phyloP scores from a whole-genome alignment of 2,888 invertebrate genomes.

The Amblyjoppa proteus region DNA sequence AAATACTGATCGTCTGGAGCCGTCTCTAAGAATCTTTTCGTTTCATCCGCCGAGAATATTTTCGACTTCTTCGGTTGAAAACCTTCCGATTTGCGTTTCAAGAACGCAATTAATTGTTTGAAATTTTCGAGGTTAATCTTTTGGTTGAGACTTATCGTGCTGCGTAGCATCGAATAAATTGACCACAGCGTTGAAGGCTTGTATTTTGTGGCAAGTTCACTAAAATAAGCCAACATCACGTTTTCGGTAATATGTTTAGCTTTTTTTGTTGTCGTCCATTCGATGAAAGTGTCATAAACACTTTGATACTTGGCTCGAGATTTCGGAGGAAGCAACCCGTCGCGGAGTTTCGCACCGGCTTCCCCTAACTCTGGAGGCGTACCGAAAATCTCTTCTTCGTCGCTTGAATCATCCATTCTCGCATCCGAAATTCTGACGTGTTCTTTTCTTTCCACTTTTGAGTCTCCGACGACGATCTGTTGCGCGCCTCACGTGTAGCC shows the following conservation, averaged over 20 bases:
- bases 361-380: constrained; percentile 37
- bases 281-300: constrained; percentile 36
- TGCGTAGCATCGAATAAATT: constrained; percentile 56
- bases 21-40: constrained; percentile 24
- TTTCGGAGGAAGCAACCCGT: constrained; percentile 30
- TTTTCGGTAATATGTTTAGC: constrained; percentile 24
- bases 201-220: constrained; percentile 34
- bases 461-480: too few species aligned
- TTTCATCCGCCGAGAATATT: constrained; percentile 23
- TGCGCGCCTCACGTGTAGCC: too few species aligned
- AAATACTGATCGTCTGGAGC: constrained; percentile 37
- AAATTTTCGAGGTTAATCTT: constrained; percentile 42
- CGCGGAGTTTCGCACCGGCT: constrained; percentile 10
- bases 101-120: neutral
- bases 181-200: constrained; percentile 47
- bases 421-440: too few species aligned
- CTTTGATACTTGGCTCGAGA: constrained; percentile 28
- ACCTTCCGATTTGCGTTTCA: neutral
- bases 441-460: too few species aligned
- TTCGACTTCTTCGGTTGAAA: constrained; percentile 39
- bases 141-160: constrained; percentile 38
- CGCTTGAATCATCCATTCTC: neutral
- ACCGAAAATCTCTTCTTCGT: neutral
- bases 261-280: constrained; percentile 34
- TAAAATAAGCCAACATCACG: constrained; percentile 55